phyloP scores from a whole-genome alignment of 2,113 vertebrate species.

The Uria lomvia region DNA sequence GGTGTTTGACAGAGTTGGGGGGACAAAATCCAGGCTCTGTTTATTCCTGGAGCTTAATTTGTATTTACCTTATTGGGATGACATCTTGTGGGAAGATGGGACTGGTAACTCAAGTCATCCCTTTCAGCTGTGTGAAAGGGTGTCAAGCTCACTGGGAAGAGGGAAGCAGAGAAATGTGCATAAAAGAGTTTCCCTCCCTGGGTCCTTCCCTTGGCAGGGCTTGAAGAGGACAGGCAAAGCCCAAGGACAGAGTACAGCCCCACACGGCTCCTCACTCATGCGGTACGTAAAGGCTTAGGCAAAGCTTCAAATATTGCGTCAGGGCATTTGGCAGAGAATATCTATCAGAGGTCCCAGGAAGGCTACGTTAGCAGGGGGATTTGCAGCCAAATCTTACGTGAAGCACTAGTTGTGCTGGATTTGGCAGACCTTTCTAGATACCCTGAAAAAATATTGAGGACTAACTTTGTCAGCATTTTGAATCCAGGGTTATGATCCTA shows the following conservation, averaged over 20 bases:
- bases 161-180: fast-evolving
- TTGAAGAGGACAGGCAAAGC: neutral
- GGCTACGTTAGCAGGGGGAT: neutral
- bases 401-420: neutral
- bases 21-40: neutral
- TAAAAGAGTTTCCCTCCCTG: neutral
- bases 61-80: neutral
- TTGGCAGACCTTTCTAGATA: neutral
- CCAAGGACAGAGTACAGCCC: neutral
- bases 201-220: neutral
- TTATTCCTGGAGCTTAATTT: neutral
- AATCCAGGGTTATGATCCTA: neutral
- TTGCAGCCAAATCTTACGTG: neutral
- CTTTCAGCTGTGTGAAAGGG: neutral
- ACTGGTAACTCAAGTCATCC: neutral
- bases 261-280: neutral
- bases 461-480: neutral
- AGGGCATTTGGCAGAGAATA: neutral
- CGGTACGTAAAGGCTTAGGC: fast-evolving
- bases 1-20: neutral
- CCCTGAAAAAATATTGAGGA: neutral
- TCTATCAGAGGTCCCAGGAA: neutral
- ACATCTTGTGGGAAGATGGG: neutral
- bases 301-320: neutral
- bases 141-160: neutral